Evolutionary conservation across 2,113 vertebrate species (phyloP).

Genomic region (Coreoperca whiteheadi): DNA sequence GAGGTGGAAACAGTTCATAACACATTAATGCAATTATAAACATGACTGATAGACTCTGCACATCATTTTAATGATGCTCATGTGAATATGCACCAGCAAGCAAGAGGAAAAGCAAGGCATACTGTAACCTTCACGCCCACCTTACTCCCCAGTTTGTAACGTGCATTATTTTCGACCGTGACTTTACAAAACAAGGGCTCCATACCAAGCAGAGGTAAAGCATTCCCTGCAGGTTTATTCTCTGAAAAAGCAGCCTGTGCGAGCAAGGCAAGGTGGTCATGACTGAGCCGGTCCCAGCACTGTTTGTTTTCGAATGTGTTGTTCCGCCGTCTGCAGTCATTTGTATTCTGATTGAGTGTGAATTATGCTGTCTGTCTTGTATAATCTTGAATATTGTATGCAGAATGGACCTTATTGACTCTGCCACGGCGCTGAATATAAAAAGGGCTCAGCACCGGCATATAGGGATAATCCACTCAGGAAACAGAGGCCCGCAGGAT

Average conservation of each 20-base stretch:
- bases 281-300: conserved; percentile 51
- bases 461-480: conserved; percentile 82
- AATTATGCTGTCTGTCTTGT: conserved; percentile 83
- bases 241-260: conserved; percentile 10
- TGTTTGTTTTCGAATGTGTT: conserved; percentile 78
- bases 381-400: conserved; percentile 86
- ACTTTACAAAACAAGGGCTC: conserved; percentile 46
- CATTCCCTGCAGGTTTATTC: conserved; percentile 31
- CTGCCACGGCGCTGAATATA: conserved; percentile 78
- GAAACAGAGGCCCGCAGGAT: conserved; percentile 81
- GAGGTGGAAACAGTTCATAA: conserved; percentile 58
- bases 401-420: conserved; percentile 84
- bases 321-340: conserved; percentile 75
- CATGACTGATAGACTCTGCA: conserved; percentile 54
- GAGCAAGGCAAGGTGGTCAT: conserved; percentile 33
- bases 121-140: conserved; percentile 56
- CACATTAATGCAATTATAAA: conserved; percentile 66
- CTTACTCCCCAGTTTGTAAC: conserved; percentile 16
- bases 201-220: conserved; percentile 27
- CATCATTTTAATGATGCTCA: conserved; percentile 49
- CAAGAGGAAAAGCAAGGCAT: conserved; percentile 1
- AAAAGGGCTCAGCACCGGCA: conserved; percentile 79
- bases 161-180: conserved; percentile 45
- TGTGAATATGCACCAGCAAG: conserved; percentile 7
- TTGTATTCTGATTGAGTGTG: conserved; percentile 83